These are phyloP conservation scores for Tachyglossus aculeatus DNA, from an alignment of 2,797 vertebrate species.

Conservation along the genomic window DNA sequence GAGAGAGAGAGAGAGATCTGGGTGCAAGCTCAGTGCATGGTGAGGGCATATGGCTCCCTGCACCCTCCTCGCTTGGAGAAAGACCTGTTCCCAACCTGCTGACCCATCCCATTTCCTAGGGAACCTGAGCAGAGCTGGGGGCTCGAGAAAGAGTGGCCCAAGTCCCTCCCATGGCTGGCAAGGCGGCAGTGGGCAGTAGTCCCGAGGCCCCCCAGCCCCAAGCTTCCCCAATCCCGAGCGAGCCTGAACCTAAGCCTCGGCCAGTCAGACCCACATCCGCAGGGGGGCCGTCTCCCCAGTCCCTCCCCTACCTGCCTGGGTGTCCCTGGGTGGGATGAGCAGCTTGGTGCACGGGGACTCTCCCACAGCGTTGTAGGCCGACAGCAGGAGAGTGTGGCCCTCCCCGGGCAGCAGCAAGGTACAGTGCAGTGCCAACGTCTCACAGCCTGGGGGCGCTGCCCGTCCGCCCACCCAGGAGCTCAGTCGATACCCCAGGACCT, in stretches of 20 bases:
- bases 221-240: too few species aligned
- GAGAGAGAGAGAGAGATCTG: background rate
- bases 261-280: background rate
- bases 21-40: too few species aligned
- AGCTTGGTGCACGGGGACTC: conserved; percentile 59
- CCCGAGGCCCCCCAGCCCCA: background rate
- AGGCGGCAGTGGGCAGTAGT: background rate
- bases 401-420: conserved; percentile 48
- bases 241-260: too few species aligned
- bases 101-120: background rate
- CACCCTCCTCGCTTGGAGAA: background rate
- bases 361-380: conserved; percentile 66
- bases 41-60: background rate
- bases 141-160: background rate
- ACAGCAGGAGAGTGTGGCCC: conserved; percentile 61
- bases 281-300: background rate
- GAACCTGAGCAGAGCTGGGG: background rate
- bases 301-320: background rate
- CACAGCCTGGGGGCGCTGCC: background rate
- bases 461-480: conserved; percentile 26
- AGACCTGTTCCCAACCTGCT: background rate
- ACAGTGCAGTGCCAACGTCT: conserved; percentile 48
- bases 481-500: conserved; percentile 61
- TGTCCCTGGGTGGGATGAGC: background rate
- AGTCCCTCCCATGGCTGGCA: background rate